Evolutionary conservation across 2,113 vertebrate species (phyloP).

Genomic region (Ophthalmolycus amberensis): DNA sequence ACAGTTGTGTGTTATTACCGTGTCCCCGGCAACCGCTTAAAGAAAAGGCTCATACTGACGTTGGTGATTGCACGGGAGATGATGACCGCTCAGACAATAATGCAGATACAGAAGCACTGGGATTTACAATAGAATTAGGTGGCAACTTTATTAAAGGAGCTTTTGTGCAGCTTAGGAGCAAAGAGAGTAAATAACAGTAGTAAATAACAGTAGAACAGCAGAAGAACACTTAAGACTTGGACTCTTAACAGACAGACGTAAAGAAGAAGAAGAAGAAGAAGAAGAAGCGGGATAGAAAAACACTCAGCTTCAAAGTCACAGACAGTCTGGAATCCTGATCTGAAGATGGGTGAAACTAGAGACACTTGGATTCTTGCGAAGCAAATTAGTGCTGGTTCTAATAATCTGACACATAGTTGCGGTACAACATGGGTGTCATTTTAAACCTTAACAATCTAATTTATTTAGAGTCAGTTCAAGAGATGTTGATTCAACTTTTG

Average conservation of each 20-base stretch:
- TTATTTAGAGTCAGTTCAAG: no score
- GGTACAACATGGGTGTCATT: no score
- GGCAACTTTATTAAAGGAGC: constrained; percentile 36
- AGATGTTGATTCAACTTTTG: no score
- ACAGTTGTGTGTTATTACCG: constrained; percentile 41
- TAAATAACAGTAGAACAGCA: background rate
- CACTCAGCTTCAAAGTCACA: no score
- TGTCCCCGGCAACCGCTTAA: constrained; percentile 53
- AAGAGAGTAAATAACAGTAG: background rate
- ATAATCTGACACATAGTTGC: no score
- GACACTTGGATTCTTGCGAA: no score
- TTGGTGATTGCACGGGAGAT: constrained; percentile 36
- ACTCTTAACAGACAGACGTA: background rate
- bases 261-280: constrained; percentile 8
- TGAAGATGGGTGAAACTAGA: no score
- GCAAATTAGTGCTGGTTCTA: no score
- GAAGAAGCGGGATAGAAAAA: background rate
- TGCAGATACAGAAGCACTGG: constrained; percentile 18
- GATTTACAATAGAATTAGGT: constrained; percentile 58
- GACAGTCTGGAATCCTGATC: no score
- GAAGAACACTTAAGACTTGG: constrained; percentile 1
- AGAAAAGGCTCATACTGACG: constrained; percentile 1
- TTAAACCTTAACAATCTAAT: no score
- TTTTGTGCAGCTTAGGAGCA: constrained; percentile 28
- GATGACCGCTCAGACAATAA: constrained; percentile 16